These are phyloP conservation scores for Labroides dimidiatus DNA, from an alignment of 2,797 vertebrate species.

Conservation along the genomic window DNA sequence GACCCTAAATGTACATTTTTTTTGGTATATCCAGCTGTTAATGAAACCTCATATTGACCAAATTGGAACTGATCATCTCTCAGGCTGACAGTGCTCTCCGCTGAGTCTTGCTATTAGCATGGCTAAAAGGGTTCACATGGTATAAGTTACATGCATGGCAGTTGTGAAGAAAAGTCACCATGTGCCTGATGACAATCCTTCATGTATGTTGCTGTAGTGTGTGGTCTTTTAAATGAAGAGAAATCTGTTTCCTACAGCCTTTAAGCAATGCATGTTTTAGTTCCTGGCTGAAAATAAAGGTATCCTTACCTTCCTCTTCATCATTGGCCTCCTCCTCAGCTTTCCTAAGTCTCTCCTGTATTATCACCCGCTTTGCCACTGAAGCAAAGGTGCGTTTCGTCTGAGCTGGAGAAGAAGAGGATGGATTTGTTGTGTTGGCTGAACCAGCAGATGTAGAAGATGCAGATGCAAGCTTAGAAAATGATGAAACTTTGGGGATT, in stretches of 20 bases:
- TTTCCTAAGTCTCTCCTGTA: conserved; percentile 77
- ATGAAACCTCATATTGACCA: neutral
- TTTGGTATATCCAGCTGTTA: neutral
- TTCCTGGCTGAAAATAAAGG: conserved; percentile 1
- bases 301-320: conserved; percentile 76
- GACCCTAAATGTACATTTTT: neutral
- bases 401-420: neutral
- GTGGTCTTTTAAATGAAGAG: too few species aligned
- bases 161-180: neutral
- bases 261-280: conserved; percentile 15
- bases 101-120: neutral
- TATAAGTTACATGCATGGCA: neutral
- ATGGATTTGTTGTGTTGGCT: conserved; percentile 5
- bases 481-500: conserved; percentile 2
- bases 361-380: conserved; percentile 75
- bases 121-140: neutral
- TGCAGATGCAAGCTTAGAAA: conserved; percentile 19
- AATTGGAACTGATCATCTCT: neutral
- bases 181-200: conserved; percentile 13
- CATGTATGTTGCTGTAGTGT: neutral
- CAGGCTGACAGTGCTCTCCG: neutral
- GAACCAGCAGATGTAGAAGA: neutral
- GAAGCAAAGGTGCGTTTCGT: conserved; percentile 68
- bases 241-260: neutral
- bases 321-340: conserved; percentile 61